Evolutionary conservation across 1,140 invertebrate genomes (phyloP), one percentile per base, ranked within the genome.

Genomic region (Zaprionus ghesquierei): DNA sequence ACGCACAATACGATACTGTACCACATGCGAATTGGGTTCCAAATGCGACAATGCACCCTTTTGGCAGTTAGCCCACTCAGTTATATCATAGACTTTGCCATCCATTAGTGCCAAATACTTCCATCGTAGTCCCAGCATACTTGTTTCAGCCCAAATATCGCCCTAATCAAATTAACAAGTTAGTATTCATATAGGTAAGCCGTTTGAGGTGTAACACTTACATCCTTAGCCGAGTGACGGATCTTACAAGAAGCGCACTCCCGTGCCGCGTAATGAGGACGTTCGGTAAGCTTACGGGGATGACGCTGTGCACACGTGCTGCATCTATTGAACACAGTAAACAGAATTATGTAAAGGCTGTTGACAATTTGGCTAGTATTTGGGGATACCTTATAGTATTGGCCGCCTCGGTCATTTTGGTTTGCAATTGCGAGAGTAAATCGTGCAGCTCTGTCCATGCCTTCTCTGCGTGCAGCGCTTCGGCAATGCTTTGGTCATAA

Each of bases 51-150:
- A 92, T 86, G 96, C 96, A 72, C 95, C 94, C 79, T 96, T 97
- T 93, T 98, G 97, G 93, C 98, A 98, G 71, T 96, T 95, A 35
- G 97, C 98, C 98, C 98, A 98, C 91, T 98, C 97, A 27, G 97
- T 98, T 62, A 99, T 98, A 92, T 98, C 97, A 92, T 98, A 98
- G 12, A 98, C 95, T 66, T 95, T 96, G 49, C 96, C 96, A 92
- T 98, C 98, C 97, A 98, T 98, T 77, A 98, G 97, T n/a, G 98
- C 97, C 92, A 97, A 98, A 93, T 98, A 98, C 93, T 97, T 95
- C 96, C 97, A 98, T 44, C 96, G 93, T 74, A 98, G 95, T 54
- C 97, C 97, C 93, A 98, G 94, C 92, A 96, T 94, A 76, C 95
- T 94, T 49, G 96, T 97, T 93, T 99, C 98, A 49, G 97, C 97